A percentile compares a stretch with the other conserved stretches of the same genome.
Evolutionary conservation across 2,113 vertebrate species (phyloP).

Genomic region (Epinephelus fuscoguttatus): DNA sequence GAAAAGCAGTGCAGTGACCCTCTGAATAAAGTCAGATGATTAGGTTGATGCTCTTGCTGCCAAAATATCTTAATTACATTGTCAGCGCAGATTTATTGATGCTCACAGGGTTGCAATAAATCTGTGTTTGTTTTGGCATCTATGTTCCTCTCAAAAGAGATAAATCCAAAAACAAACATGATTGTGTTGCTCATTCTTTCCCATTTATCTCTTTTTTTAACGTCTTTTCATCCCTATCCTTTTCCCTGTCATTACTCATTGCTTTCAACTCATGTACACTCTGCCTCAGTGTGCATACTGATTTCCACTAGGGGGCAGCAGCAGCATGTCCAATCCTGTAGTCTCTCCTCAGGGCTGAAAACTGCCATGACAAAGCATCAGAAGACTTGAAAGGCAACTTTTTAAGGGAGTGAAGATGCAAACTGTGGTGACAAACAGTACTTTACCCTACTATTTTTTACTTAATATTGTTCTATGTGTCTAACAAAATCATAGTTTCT

Average conservation of each 20-base stretch:
- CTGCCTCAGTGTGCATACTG: neutral
- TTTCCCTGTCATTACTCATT: constrained; percentile 3
- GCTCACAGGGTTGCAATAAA: constrained; percentile 19
- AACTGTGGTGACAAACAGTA: neutral
- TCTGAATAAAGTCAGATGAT: constrained; percentile 7
- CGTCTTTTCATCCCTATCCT: neutral
- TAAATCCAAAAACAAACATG: constrained; percentile 25
- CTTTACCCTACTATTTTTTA: neutral
- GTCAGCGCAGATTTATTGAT: constrained; percentile 34
- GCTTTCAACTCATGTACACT: neutral
- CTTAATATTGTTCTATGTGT: neutral
- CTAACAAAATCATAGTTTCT: neutral
- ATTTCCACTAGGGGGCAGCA: constrained; percentile 77
- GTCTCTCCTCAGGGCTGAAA: neutral
- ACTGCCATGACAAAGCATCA: constrained; percentile 27
- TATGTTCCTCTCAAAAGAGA: neutral
- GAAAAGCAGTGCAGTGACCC: constrained; percentile 33
- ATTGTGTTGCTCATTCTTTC: constrained; percentile 4
- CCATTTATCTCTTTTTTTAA: constrained; percentile 28
- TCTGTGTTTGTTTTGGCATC: constrained; percentile 37
- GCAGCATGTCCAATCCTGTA: constrained; percentile 43
- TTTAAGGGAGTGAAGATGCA: neutral
- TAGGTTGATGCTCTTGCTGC: neutral
- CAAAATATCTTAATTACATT: constrained; percentile 46
- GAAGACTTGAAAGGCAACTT: neutral